Percentiles rank a stretch among this genome's conserved stretches.
phyloP scores from a whole-genome alignment of 2,113 vertebrate genomes.

The Spilogale gracilis region DNA sequence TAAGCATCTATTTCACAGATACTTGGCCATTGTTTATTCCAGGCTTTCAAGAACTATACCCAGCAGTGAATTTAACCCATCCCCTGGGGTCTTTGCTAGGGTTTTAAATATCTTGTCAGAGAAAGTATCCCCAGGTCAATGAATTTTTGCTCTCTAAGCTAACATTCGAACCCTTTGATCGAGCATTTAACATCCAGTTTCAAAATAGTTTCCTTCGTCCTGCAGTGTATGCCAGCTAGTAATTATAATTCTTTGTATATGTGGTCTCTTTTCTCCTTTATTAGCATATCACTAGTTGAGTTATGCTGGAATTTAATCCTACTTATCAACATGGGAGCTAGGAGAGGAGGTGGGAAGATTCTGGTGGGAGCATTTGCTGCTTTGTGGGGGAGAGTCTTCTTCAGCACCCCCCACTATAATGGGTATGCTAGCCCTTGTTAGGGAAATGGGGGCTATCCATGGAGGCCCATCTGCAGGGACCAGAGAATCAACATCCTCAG shows the following conservation, averaged over 20 bases:
- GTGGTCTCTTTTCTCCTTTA: not conserved
- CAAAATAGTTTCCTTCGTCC: not conserved
- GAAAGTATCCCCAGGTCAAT: not conserved
- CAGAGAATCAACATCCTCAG: not conserved
- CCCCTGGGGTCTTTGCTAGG: not conserved
- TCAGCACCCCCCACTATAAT: not conserved
- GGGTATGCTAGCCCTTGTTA: not conserved
- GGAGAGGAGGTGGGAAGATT: not conserved
- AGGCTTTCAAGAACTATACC: not conserved
- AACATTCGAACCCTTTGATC: not conserved
- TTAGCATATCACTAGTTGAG: not conserved
- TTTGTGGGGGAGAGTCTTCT: not conserved
- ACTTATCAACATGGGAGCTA: not conserved
- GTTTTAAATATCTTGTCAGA: conserved; percentile 6
- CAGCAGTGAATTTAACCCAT: not conserved
- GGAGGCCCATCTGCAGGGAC: not conserved
- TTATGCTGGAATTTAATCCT: not conserved
- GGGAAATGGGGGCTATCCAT: not conserved
- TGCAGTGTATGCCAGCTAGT: not conserved
- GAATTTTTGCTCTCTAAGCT: not conserved
- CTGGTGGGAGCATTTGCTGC: not conserved
- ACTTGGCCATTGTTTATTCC: not conserved
- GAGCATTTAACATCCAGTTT: not conserved
- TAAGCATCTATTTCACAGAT: not conserved
- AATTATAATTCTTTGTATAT: not conserved